phyloP scores from a whole-genome alignment of 2,113 vertebrate species.

The Perca schrenkii region DNA sequence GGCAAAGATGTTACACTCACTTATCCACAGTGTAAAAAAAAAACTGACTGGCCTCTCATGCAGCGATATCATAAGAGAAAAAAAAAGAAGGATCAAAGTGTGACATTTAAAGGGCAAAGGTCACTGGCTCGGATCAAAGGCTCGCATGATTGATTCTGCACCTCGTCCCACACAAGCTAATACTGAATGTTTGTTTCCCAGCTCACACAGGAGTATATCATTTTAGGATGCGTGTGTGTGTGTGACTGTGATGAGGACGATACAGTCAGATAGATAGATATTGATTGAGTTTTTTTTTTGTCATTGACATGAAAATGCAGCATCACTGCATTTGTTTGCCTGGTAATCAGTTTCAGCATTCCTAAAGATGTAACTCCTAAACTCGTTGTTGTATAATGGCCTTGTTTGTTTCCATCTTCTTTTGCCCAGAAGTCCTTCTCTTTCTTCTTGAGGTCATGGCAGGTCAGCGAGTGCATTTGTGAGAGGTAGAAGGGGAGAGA shows the following conservation, averaged over 20 bases:
- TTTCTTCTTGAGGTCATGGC: constrained; percentile 25
- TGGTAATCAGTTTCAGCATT: neutral
- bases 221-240: constrained; percentile 10
- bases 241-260: neutral
- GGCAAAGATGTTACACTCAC: constrained; percentile 36
- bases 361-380: constrained; percentile 6
- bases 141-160: constrained; percentile 47
- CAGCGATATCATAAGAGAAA: neutral
- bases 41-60: neutral
- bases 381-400: constrained; percentile 8
- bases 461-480: constrained; percentile 39
- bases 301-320: constrained; percentile 18
- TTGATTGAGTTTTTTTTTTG: neutral
- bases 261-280: constrained; percentile 23
- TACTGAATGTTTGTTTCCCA: constrained; percentile 55
- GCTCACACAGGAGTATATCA: constrained; percentile 10
- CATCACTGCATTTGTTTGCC: constrained; percentile 13
- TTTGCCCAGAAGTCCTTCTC: constrained; percentile 30
- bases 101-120: constrained; percentile 76
- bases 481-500: constrained; percentile 15
- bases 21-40: constrained; percentile 1
- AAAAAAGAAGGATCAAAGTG: constrained; percentile 41
- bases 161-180: constrained; percentile 33
- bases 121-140: constrained; percentile 60
- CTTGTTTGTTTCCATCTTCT: constrained; percentile 25